phyloP scores from a whole-genome alignment of 2,888 invertebrate species.

The Isotomurus palustris region DNA sequence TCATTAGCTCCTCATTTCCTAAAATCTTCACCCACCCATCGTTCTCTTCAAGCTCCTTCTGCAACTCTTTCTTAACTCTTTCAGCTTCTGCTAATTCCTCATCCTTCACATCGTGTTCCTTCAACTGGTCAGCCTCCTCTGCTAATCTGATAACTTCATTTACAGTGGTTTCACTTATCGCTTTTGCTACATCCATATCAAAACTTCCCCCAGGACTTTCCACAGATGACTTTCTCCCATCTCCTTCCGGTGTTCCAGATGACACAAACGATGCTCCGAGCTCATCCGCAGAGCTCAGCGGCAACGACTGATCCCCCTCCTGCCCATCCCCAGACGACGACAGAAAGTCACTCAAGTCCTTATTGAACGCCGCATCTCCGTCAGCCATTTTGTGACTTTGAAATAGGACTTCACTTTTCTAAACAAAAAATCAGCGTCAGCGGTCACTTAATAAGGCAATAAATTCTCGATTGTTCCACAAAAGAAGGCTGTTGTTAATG shows the following conservation, averaged over 20 bases:
- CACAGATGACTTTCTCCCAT: neutral
- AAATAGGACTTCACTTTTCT: too few species aligned
- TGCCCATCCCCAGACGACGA: too few species aligned
- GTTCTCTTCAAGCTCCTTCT: conserved; percentile 43
- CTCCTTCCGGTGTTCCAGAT: neutral
- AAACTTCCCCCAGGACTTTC: too few species aligned
- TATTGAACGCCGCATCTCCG: neutral
- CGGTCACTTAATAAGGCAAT: too few species aligned
- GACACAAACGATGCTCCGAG: neutral
- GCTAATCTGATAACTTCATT: conserved; percentile 1
- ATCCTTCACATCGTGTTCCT: conserved; percentile 41
- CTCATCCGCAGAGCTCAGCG: neutral
- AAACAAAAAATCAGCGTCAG: too few species aligned
- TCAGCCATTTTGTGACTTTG: conserved; percentile 2
- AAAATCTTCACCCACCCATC: conserved; percentile 71
- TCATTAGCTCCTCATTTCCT: conserved; percentile 68
- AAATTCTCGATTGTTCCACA: too few species aligned
- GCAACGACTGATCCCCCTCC: too few species aligned
- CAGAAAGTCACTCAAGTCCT: too few species aligned
- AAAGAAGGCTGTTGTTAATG: too few species aligned
- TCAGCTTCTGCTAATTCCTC: conserved; percentile 37
- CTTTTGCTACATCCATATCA: neutral
- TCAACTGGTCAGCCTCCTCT: conserved; percentile 18
- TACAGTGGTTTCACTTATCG: neutral
- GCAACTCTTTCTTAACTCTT: conserved; percentile 30